phyloP scores from a whole-genome alignment of 2,888 invertebrate genomes.

The Leptinotarsa haldemani region DNA sequence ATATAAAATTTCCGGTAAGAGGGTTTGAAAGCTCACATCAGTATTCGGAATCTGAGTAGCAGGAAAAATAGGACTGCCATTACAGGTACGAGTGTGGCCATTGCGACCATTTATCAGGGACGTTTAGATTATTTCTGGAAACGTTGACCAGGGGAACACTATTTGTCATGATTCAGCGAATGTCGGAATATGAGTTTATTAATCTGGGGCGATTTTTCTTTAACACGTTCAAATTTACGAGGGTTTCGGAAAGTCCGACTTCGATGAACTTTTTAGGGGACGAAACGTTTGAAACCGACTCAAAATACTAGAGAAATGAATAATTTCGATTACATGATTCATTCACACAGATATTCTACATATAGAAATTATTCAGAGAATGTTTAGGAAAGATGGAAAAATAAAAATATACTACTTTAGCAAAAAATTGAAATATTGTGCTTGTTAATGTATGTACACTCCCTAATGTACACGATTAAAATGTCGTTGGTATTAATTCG shows the following conservation, averaged over 20 bases:
- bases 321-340: no score
- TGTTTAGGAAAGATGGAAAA: no score
- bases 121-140: not conserved
- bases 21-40: constrained; percentile 9
- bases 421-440: no score
- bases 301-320: no score
- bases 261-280: no score
- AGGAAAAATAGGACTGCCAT: constrained; percentile 2
- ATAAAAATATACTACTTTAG: no score
- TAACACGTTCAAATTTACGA: not conserved
- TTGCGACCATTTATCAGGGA: not conserved
- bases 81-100: not conserved
- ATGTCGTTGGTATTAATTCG: no score
- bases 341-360: no score
- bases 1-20: constrained; percentile 13
- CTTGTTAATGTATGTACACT: no score
- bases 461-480: no score
- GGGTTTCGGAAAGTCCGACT: not conserved
- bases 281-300: no score
- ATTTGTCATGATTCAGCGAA: constrained; percentile 2
- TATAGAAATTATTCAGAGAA: no score
- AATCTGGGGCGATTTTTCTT: not conserved
- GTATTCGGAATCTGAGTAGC: not conserved
- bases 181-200: not conserved
- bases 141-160: not conserved